These are phyloP conservation scores for Agapornis roseicollis DNA, from an alignment of 2,113 vertebrate species.

Conservation along the genomic window DNA sequence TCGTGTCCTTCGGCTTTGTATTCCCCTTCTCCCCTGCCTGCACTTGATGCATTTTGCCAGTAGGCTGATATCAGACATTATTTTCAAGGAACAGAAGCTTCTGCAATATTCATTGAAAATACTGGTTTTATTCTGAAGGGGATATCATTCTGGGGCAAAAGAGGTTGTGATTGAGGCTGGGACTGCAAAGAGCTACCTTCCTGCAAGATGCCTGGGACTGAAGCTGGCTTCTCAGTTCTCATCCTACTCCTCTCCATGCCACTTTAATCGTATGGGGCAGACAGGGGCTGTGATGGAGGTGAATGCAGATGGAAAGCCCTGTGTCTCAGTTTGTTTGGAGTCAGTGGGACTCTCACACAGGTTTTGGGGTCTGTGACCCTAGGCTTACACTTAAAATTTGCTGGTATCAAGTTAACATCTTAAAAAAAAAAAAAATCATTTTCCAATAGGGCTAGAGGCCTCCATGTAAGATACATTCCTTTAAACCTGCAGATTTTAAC, in stretches of 20 bases:
- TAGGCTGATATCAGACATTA: background rate
- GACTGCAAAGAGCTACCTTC: background rate
- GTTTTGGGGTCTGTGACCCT: background rate
- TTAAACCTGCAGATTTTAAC: background rate
- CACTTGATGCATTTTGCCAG: background rate
- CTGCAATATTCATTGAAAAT: background rate
- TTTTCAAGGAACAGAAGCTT: constrained; percentile 24
- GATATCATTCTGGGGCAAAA: background rate
- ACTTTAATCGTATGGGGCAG: background rate
- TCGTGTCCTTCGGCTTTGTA: background rate
- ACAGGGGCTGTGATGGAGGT: background rate
- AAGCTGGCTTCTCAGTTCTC: background rate
- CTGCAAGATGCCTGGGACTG: background rate
- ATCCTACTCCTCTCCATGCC: background rate
- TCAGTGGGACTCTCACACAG: background rate
- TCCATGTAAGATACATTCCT: background rate
- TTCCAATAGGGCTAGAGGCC: background rate
- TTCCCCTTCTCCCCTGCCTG: background rate
- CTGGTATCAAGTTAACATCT: background rate
- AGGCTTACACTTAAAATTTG: background rate
- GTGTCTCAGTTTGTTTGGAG: background rate
- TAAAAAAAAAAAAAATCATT: background rate
- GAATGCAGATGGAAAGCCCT: background rate
- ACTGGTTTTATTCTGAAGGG: background rate
- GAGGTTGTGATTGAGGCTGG: background rate